A percentile compares a stretch with the other conserved stretches of the same genome.
phyloP scores from a whole-genome alignment of 1,140 invertebrate species.

The Amyelois transitella region DNA sequence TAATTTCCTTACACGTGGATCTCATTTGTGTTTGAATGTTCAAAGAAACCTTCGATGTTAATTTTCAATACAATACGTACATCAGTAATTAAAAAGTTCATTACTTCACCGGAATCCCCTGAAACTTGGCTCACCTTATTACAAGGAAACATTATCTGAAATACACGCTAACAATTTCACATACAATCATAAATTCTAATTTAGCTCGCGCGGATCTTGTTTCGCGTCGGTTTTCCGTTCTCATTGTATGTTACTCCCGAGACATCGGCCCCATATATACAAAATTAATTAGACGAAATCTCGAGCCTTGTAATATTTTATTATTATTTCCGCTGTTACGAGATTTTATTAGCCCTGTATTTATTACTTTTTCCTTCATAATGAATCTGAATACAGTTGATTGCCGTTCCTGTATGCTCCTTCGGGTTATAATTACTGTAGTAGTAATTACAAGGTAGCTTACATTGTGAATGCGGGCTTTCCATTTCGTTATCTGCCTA shows the following conservation, averaged over 20 bases:
- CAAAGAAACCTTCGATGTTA: not conserved
- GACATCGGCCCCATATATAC: constrained; percentile 65
- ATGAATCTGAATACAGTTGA: constrained; percentile 67
- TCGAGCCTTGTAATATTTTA: constrained; percentile 69
- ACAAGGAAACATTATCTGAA: constrained; percentile 42
- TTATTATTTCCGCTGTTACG: constrained; percentile 66
- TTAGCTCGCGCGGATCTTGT: constrained; percentile 63
- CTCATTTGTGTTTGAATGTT: not conserved
- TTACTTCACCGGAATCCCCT: constrained; percentile 23
- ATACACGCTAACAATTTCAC: constrained; percentile 66
- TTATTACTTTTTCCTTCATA: constrained; percentile 66
- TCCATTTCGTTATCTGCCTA: constrained; percentile 50
- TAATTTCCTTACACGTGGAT: not conserved
- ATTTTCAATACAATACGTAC: constrained; percentile 16
- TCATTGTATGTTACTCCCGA: constrained; percentile 66
- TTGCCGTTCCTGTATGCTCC: constrained; percentile 55
- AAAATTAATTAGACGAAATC: constrained; percentile 74
- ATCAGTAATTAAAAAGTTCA: constrained; percentile 33
- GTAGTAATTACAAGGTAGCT: constrained; percentile 68
- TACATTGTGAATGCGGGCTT: constrained; percentile 52
- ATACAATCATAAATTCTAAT: constrained; percentile 74
- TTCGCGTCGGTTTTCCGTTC: constrained; percentile 50
- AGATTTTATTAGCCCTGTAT: constrained; percentile 70
- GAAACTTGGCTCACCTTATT: constrained; percentile 30
- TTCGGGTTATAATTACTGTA: constrained; percentile 66